Base-by-base conservation (phyloP, 1,140 invertebrate species). In the Drosophila fuyamai region DNA sequence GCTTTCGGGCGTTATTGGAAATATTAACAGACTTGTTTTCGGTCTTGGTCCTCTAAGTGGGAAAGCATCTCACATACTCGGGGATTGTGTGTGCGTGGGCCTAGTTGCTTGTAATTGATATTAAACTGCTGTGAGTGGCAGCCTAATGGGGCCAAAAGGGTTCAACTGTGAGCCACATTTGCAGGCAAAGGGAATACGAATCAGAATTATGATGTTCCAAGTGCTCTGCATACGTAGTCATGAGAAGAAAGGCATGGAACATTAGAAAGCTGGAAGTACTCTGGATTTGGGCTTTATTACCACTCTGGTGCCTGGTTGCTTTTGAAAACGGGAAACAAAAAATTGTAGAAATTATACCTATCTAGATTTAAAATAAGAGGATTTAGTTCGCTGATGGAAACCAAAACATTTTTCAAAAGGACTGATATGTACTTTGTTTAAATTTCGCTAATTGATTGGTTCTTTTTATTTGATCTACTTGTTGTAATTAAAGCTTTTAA, bases 1-100 rank as follows among this genome's bases (percentile, higher is more conserved):
- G 60, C 75, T 79, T 76, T 56, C 58, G 79, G 82, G 74, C 65
- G 47, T 48, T 86, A 86, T 82, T 82, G 82, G 79, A 88, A 82
- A 79, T 86, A 86, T 86, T 79, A 82, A 79, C 83, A 78, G 75
- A 63, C 75, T 62, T 78, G 79, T 82, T 81, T 68, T 63, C 40
- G 59, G 65, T 76, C 32, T 67, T 9, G 71, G 54, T 46, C 27
- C 18, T 50, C 55, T 27, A 50, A 67, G 57, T 59, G 58, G 40
- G 29, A 40, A 54, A 68, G 48, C 43, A 53, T 46, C 61, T 14
- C 38, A 23, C 66, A 36, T 18, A 43, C 62, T 73, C 32, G n/a
- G 8, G 36, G 47, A 38, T 40, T 63, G 44, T 57, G 54, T 46
- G 9, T 27, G 58, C 44, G n/a, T n/a, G 58, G 27, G 12, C 50